Percentiles rank a stretch among this genome's conserved stretches.
These are phyloP conservation scores for Mylabris sibirica DNA, from an alignment of 2,888 invertebrate genomes.

Conservation along the genomic window DNA sequence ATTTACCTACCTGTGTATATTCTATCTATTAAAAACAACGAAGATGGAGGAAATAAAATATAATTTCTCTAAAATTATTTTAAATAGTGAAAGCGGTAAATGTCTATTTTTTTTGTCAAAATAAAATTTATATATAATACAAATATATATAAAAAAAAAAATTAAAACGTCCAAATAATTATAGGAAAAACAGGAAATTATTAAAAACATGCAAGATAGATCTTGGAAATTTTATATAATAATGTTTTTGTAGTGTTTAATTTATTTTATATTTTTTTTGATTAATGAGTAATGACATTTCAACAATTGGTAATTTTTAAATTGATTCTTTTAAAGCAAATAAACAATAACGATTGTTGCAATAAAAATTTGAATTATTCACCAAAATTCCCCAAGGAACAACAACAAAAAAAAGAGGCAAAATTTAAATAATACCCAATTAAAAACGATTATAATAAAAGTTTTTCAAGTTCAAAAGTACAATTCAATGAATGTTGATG, in stretches of 20 bases:
- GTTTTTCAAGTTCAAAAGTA: conserved; percentile 9
- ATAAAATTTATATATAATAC: neutral
- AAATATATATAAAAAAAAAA: neutral
- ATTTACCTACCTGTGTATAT: neutral
- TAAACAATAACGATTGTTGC: no score
- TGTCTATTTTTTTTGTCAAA: neutral
- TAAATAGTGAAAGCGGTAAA: conserved; percentile 4
- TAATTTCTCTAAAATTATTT: conserved; percentile 13
- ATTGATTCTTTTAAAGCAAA: neutral
- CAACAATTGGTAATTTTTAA: neutral
- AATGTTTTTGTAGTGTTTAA: neutral
- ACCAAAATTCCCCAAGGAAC: neutral
- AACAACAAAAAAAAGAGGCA: neutral
- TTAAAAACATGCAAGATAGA: neutral
- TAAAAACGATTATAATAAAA: neutral
- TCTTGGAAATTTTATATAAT: neutral
- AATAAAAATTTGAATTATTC: neutral
- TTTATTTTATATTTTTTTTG: neutral
- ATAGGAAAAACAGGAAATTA: conserved; percentile 6
- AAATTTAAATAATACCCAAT: conserved; percentile 1
- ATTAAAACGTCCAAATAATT: neutral
- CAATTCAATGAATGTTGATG: conserved; percentile 2
- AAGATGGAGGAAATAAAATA: neutral
- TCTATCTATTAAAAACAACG: neutral
- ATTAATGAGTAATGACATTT: neutral